phyloP scores from a whole-genome alignment of 2,113 vertebrate species.

The Gasterosteus nipponicus region DNA sequence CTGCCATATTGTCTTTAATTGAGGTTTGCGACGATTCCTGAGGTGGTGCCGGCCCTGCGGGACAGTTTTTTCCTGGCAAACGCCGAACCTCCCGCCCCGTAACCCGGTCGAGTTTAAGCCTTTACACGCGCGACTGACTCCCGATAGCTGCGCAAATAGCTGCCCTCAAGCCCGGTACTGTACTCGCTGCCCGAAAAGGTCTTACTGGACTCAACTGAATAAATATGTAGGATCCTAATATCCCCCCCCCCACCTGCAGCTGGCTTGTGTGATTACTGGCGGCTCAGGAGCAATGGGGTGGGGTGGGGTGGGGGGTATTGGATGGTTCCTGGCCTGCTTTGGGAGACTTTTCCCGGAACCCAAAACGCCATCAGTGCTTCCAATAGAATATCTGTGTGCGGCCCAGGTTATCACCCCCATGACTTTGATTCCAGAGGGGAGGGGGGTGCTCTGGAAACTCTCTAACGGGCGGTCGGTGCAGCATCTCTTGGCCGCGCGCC shows the following conservation, averaged over 20 bases:
- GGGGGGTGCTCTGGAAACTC: constrained; percentile 59
- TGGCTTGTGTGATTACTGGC: constrained; percentile 59
- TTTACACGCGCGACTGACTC: constrained; percentile 65
- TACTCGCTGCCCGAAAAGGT: constrained; percentile 56
- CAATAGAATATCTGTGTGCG: neutral
- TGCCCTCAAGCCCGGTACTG: constrained; percentile 58
- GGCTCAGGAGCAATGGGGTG: constrained; percentile 8
- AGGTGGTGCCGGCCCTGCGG: constrained; percentile 23
- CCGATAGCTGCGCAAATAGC: constrained; percentile 70
- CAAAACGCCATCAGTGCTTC: neutral
- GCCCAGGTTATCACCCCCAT: neutral
- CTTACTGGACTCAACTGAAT: constrained; percentile 72
- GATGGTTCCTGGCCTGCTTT: constrained; percentile 30
- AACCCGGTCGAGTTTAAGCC: constrained; percentile 51
- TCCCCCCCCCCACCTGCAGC: constrained; percentile 49
- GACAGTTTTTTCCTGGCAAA: constrained; percentile 29
- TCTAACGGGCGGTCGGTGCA: constrained; percentile 35
- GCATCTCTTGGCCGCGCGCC: constrained; percentile 48
- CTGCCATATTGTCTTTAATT: constrained; percentile 32
- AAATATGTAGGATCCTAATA: constrained; percentile 68
- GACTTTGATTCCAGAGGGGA: constrained; percentile 23
- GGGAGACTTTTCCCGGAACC: constrained; percentile 27
- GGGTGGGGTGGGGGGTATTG: constrained; percentile 19
- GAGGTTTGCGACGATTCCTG: constrained; percentile 44
- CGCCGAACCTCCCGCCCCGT: constrained; percentile 24